Percentiles rank a stretch among this genome's conserved stretches.
Evolutionary conservation across 92 coral and sea anemone species (phyloP).

Genomic region (Virgularia gustaviana): DNA sequence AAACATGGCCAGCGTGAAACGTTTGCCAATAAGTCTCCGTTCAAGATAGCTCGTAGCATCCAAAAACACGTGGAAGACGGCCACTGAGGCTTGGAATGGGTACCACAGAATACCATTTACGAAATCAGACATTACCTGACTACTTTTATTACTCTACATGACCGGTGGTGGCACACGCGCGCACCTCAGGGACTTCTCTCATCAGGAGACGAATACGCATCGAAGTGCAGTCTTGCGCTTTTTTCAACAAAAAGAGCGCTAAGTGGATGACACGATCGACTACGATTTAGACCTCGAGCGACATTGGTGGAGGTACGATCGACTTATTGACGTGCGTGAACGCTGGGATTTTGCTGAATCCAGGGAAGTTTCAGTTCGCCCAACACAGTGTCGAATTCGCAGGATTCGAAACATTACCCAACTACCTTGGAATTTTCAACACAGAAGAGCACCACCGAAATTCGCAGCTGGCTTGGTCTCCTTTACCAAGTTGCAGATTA

Average conservation of each 20-base stretch:
- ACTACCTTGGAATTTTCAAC: slow-evolving; percentile 29
- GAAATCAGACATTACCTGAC: slow-evolving; percentile 33
- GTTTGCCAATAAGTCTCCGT: slow-evolving; percentile 51
- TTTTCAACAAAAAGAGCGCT: not conserved
- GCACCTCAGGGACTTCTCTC: slow-evolving; percentile 51
- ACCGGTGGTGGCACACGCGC: slow-evolving; percentile 42
- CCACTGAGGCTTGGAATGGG: slow-evolving; percentile 52
- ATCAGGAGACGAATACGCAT: slow-evolving; percentile 44
- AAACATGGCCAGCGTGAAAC: slow-evolving; percentile 51
- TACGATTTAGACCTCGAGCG: not conserved
- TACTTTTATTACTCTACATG: slow-evolving; percentile 42
- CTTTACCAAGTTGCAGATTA: slow-evolving; percentile 11
- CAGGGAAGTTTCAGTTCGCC: slow-evolving; percentile 7
- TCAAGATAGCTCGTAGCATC: slow-evolving; percentile 55
- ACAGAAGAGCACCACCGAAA: slow-evolving; percentile 18
- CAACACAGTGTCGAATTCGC: slow-evolving; percentile 34
- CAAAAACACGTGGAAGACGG: too few relatives aligned
- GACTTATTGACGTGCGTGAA: not conserved
- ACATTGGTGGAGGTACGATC: slow-evolving; percentile 7
- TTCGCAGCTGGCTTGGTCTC: slow-evolving; percentile 33
- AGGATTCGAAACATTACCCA: slow-evolving; percentile 33
- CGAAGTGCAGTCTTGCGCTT: slow-evolving; percentile 8
- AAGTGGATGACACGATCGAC: not conserved
- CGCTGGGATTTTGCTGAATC: slow-evolving; percentile 13
- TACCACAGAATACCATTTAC: slow-evolving; percentile 44